Base-by-base conservation (phyloP, 2,797 vertebrate species). In the Periparus ater region DNA sequence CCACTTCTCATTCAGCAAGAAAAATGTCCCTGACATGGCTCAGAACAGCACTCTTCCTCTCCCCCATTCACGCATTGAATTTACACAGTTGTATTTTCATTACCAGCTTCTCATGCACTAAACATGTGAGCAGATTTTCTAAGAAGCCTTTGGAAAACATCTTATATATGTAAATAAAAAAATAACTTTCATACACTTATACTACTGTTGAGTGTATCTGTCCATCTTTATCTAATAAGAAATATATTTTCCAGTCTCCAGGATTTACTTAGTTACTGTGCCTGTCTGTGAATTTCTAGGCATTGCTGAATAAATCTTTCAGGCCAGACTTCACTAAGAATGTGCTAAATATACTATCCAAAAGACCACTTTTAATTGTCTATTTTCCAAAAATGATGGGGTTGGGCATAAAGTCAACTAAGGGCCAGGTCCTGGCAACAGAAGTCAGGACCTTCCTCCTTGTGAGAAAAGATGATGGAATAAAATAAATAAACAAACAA, bases 61-160 rank as follows among this genome's bases (percentile, higher is more conserved):
- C 57, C 11, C 15, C 19, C 29, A 10, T 20, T 70, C 1, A 36
- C 30, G 21, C 9, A 26, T 53, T 60, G 45, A 42, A 40, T 55
- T 66, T 62, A 34, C 19, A 40, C 6, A 21, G 29, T 3, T 42
- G 4, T 65, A 63, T 70, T 76, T 60, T 57, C 34, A 54, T 29
- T 11, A 73, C 25, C 23, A 74, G 13, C 14, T 63, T 45, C 38
- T 27, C 26, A 45, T 40, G n/a, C n/a, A 63, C 48, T 38, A 63
- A 60, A 50, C 0, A 0, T 32, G 11, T 8, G 11, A 17, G 23
- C 22, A 53, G 2, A 29, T 66, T 50, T 53, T 57, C 7, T 27
- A 79, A 66, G 17, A 48, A 7, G n/a, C 13, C 8, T 73, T 78
- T 66, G 63, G 29, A 66, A 84, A 90, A 53, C 2, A 22, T 8